These are phyloP conservation scores for Cecidostiba fungosa DNA, from an alignment of 2,888 invertebrate genomes.

Conservation along the genomic window DNA sequence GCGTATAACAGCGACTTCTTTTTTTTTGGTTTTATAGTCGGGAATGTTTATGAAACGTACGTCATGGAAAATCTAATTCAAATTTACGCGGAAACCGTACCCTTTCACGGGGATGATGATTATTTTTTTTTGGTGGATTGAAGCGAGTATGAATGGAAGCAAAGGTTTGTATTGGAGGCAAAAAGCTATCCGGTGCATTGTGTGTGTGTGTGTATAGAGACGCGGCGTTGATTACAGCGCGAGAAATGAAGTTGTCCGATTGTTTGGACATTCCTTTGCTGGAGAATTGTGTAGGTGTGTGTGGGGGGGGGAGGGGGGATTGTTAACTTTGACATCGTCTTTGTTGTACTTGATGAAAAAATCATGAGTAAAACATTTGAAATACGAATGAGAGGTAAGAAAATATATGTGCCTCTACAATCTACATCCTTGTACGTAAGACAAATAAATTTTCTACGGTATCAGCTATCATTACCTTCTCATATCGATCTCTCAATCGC, in stretches of 20 bases:
- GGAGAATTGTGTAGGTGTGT: too few species aligned
- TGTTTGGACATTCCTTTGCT: background rate
- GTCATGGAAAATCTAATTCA: conserved; percentile 9
- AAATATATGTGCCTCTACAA: too few species aligned
- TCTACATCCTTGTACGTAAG: too few species aligned
- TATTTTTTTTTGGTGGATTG: too few species aligned
- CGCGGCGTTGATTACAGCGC: background rate
- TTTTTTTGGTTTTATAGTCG: background rate
- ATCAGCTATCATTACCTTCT: background rate
- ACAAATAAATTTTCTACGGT: too few species aligned
- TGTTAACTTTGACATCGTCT: background rate
- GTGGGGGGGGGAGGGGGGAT: too few species aligned
- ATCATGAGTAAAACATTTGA: too few species aligned
- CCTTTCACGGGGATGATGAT: too few species aligned
- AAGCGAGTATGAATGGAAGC: too few species aligned
- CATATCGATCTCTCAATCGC: background rate
- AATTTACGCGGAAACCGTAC: background rate
- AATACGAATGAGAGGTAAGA: too few species aligned
- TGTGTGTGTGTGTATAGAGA: background rate
- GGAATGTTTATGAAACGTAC: conserved; percentile 25
- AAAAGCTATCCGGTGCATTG: background rate
- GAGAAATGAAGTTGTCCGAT: background rate
- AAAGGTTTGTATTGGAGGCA: background rate
- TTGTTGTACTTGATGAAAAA: background rate
- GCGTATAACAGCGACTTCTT: too few species aligned